Evolutionary conservation across 2,888 invertebrate genomes (phyloP), one percentile per base, ranked within the genome.

Genomic region (Gymnosoma rotundatum): DNA sequence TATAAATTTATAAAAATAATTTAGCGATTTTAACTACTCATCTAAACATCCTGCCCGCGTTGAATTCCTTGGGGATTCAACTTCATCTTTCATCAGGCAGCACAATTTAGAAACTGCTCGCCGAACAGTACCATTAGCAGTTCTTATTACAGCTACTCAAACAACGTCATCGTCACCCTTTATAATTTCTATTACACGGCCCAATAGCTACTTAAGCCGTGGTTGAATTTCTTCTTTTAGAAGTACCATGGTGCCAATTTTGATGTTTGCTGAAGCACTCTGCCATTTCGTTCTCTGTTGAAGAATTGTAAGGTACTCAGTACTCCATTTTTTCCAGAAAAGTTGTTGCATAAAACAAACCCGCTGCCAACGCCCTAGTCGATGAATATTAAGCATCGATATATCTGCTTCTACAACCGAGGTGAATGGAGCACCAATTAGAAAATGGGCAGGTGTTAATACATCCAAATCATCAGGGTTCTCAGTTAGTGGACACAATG

Each of bases 111-210:
- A 50, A 21, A 69, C 25, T 14, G 80, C 74, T 14, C 69, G 38
- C 50, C 50, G 50, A 54, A 72, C 50, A 48, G 72, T 42, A 50
- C 76, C 82, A 67, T 52, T 67, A 4, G 32, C 38, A 36, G 36
- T 54, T 38, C 36, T 36, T 21, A 67, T 18, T 16, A 60, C 18
- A 8, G 63, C 74, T 6, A 80, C 69, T 32, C 80, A 38, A 6
- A 61, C 80, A 25, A 80, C 70, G 18, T 21, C 78, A 56, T 63
- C 69, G 7, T 74, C n/a, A 21, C 80, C 74, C n/a, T n/a, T 45
- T n/a, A 75, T 58, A 8, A 48, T 9, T 14, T 75, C 45, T 7
- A 45, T 4, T 8, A 75, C 36, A 25, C 75, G 14, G 5, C 66
- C 75, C 32, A 66, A 20, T 18, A 14, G 66, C 66, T 66, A 75